Base-by-base conservation (phyloP, 37 sponge, comb jelly and placozoan species). In the Crambe crambe region DNA sequence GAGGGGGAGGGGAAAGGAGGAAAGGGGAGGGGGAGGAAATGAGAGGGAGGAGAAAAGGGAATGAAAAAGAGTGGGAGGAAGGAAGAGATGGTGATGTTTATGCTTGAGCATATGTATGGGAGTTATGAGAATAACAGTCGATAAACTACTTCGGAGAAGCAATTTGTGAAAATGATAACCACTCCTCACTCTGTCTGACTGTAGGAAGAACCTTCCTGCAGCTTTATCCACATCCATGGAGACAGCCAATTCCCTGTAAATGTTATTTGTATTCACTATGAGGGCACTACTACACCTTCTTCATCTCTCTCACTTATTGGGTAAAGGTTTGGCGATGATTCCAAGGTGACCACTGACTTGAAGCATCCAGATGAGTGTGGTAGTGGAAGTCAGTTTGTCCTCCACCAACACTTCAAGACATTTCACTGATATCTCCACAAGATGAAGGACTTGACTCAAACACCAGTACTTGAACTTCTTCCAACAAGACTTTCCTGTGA, bases 181-280 rank as follows among this genome's bases (percentile, higher is more conserved):
- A n/a, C n/a, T n/a, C 10, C 37, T 59, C 36, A 80, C 81, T 29
- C 17, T 67, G 18, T 75, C 76, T 22, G 60, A 30, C 26, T 60
- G 70, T n/a, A 80, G 23, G 4, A 79, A 27, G 58, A 79, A 68
- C 25, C 56, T 65, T 61, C 37, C 68, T 30, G 27, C 30, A 3
- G 68, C 64, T 41, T 57, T 77, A 36, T 85, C 78, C 47, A 77
- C 72, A 3, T 77, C 85, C 29, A 85, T 8, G 1, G 78, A 71
- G 35, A 85, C 35, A 2, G 72, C 85, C 73, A 85, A 54, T 47
- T 73, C 59, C 32, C 85, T 85, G 70, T n/a, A 65, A n/a, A n/a
- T n/a, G n/a, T n/a, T n/a, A n/a, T n/a, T n/a, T 36, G 69, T 68
- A 68, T 34, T 15, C 39, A 68, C 38, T 20, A 31, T 8, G 18